These are phyloP conservation scores for Crocuta crocuta DNA, from an alignment of 2,113 vertebrate species.

Conservation along the genomic window DNA sequence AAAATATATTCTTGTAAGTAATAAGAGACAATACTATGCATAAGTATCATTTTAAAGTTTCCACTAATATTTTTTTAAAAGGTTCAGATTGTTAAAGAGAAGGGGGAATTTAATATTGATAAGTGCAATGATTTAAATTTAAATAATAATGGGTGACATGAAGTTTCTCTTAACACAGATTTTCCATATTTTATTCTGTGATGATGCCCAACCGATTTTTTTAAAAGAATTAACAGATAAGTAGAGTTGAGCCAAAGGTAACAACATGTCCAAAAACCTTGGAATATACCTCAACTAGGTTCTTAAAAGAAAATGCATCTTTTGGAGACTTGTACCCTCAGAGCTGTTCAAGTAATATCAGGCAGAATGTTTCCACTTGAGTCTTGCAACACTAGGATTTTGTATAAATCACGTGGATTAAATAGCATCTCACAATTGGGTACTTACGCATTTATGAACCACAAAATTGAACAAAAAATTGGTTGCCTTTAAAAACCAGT, in stretches of 20 bases:
- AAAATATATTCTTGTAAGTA: neutral
- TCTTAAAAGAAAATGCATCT: neutral
- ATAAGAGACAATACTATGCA: neutral
- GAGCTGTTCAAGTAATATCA: neutral
- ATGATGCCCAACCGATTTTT: neutral
- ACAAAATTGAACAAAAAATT: neutral
- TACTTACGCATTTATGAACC: neutral
- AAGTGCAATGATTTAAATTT: neutral
- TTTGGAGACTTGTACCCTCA: neutral
- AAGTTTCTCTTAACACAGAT: neutral
- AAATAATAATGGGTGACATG: neutral
- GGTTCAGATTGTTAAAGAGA: neutral
- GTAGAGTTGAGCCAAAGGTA: neutral
- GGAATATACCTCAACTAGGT: fast-evolving
- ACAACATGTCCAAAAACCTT: neutral
- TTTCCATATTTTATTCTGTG: neutral
- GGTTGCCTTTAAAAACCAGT: neutral
- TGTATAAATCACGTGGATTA: neutral
- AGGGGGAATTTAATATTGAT: neutral
- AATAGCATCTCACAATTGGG: fast-evolving
- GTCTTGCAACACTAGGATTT: neutral
- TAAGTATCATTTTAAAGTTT: neutral
- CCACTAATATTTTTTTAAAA: neutral
- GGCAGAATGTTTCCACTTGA: neutral
- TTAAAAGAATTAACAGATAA: neutral